phyloP scores from a whole-genome alignment of 2,888 invertebrate species.

The Drosophila melanosoma region DNA sequence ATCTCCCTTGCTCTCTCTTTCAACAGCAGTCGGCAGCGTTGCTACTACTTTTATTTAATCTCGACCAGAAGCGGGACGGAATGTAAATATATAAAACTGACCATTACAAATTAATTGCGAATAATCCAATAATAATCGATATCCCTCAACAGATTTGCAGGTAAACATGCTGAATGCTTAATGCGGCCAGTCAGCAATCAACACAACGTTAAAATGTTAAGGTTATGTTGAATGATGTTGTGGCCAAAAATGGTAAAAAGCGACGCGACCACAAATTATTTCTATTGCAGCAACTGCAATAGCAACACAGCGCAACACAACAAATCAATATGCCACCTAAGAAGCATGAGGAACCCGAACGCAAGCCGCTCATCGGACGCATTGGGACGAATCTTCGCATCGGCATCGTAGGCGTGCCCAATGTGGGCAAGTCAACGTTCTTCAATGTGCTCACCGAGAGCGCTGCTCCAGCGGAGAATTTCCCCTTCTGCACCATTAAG shows the following conservation, averaged over 20 bases:
- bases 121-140: neutral
- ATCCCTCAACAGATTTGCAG: slow-evolving; percentile 3
- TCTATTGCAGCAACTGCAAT: neutral
- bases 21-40: slow-evolving; percentile 44
- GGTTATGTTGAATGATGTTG: slow-evolving; percentile 45
- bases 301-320: slow-evolving; percentile 5
- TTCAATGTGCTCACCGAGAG: slow-evolving; percentile 99
- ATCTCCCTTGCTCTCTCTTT: slow-evolving; percentile 34
- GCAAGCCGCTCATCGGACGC: slow-evolving; percentile 96
- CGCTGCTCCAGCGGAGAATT: slow-evolving; percentile 98
- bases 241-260: slow-evolving; percentile 46
- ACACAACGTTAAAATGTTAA: slow-evolving; percentile 19
- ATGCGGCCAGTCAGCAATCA: slow-evolving; percentile 2
- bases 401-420: slow-evolving; percentile 96
- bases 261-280: slow-evolving; percentile 1
- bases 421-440: slow-evolving; percentile 99
- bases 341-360: slow-evolving; percentile 95
- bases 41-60: slow-evolving; percentile 14
- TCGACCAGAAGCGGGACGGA: slow-evolving; percentile 14
- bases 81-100: slow-evolving; percentile 24
- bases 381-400: slow-evolving; percentile 98
- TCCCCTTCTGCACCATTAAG: slow-evolving; percentile 99
- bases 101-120: slow-evolving; percentile 4
- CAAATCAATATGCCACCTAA: slow-evolving; percentile 88
- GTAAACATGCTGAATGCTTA: slow-evolving; percentile 11